Evolutionary conservation across 2,888 invertebrate genomes (phyloP), one percentile per base, ranked within the genome.

Genomic region (Rotaria magnacalcarata): DNA sequence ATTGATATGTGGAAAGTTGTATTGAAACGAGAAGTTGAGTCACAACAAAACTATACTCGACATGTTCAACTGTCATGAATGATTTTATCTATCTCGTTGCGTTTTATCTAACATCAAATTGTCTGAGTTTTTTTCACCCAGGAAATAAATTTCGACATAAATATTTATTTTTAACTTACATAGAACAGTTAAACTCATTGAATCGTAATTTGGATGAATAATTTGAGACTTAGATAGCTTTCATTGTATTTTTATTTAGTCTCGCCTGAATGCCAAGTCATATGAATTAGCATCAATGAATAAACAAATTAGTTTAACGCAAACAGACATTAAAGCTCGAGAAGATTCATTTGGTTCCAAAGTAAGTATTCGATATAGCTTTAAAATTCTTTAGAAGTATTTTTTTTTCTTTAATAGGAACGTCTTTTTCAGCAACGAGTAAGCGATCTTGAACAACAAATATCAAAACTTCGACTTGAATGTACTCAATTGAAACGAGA

Each of bases 381-480:
- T 10, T 11, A 10, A 16, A n/a, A 21, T 67, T 47, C 24, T 19
- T n/a, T 43, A 5, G 6, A 34, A 8, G 2, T 34, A 11, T 16
- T 47, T 47, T 16, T 47, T 47, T 34, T 34, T 34, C 34, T 24
- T 24, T 2, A 34, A 14, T 43, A 80, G 80, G 80, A 80, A 80
- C 80, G 80, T 47, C 0, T 34, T 43, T n/a, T 80, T 24, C 80
- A 80, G 47, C 80, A 80, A 80, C 80, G 80, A 8, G 14, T n/a
- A 16, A 43, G n/a, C n/a, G 80, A 80, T n/a, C 11, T 80, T 24
- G 80, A 80, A n/a, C 43, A 80, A 47, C 80, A 80, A 47, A 43
- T 80, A 80, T 47, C 47, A 14, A 80, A 80, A 80, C 80, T 80
- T 80, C 80, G 80, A 43, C 80, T 80, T 24, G 80, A 80, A 41